Base-by-base conservation (phyloP, 2,797 vertebrate genomes). In the Decapterus maruadsi region DNA sequence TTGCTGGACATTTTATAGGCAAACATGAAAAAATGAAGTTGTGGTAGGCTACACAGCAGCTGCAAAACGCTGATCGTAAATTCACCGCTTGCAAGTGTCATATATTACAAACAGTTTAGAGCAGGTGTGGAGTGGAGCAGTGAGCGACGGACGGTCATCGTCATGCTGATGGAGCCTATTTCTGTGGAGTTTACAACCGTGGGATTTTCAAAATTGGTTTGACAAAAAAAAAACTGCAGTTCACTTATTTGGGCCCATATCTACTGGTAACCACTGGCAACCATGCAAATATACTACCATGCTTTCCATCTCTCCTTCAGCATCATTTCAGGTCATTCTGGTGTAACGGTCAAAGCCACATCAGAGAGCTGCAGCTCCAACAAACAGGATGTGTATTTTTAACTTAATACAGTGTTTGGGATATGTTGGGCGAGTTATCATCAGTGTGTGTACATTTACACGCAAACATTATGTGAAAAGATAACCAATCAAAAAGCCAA, bases 301-400 rank as follows among this genome's bases (percentile, higher is more conserved):
- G 9, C 16, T 26, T 14, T 48, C 5, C 4, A 7, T 54, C 22
- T 17, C 20, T 34, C n/a, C n/a, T 48, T 62, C 38, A 40, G 8
- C 42, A 51, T 43, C 29, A 19, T 57, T 50, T 61, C 1, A 54
- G 20, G 19, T 55, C 48, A 10, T 40, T 60, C 22, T 54, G 20
- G 22, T 64, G 59, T 64, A 48, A 68, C 0, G 19, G 54, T 8
- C 54, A 20, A 22, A 65, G 36, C 55, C 61, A 60, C 48, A 53
- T 38, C n/a, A 67, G 26, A 67, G 34, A 42, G 3, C 17, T 46
- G 40, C 63, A 26, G 10, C 13, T 43, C 8, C 6, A 46, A 59
- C 67, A 65, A 59, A 65, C 46, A 61, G 42, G 40, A 66, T 68
- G 36, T 20, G 36, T 59, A 11, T 53, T 50, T 16, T 5, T 11